Evolutionary conservation across 1,140 invertebrate species (phyloP).

Genomic region (Tetramorium parvispinum): DNA sequence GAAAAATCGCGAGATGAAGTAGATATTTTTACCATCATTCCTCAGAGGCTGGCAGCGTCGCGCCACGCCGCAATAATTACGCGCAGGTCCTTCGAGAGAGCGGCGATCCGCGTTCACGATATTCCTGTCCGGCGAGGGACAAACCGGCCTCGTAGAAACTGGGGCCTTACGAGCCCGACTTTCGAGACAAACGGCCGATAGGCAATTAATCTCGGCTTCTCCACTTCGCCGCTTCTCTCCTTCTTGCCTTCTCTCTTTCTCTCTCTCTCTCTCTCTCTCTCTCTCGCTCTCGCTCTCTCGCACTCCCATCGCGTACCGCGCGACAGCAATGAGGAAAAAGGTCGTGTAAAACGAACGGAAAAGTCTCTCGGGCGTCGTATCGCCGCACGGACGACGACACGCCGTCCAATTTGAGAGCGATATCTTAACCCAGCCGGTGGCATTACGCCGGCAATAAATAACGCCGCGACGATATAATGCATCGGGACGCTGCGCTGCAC

Average conservation of each 20-base stretch:
- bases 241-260: not conserved
- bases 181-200: slow-evolving; percentile 74
- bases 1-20: slow-evolving; percentile 50
- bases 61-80: slow-evolving; percentile 66
- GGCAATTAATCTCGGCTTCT: slow-evolving; percentile 72
- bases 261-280: slow-evolving; percentile 5
- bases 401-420: slow-evolving; percentile 78
- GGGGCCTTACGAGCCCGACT: slow-evolving; percentile 63
- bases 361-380: slow-evolving; percentile 72
- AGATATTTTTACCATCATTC: slow-evolving; percentile 53
- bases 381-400: slow-evolving; percentile 54
- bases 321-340: slow-evolving; percentile 56
- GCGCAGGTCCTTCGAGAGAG: slow-evolving; percentile 66
- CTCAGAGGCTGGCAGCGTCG: not conserved
- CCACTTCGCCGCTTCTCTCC: not conserved
- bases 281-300: not conserved
- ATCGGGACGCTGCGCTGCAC: not conserved
- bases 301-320: not conserved
- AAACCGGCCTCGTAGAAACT: slow-evolving; percentile 70
- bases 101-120: slow-evolving; percentile 71
- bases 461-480: slow-evolving; percentile 57
- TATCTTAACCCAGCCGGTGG: slow-evolving; percentile 79
- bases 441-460: slow-evolving; percentile 76
- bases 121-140: slow-evolving; percentile 66
- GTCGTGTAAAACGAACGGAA: slow-evolving; percentile 53